These are phyloP conservation scores for Blastobasis adustella DNA, from an alignment of 2,888 invertebrate species.

Conservation along the genomic window DNA sequence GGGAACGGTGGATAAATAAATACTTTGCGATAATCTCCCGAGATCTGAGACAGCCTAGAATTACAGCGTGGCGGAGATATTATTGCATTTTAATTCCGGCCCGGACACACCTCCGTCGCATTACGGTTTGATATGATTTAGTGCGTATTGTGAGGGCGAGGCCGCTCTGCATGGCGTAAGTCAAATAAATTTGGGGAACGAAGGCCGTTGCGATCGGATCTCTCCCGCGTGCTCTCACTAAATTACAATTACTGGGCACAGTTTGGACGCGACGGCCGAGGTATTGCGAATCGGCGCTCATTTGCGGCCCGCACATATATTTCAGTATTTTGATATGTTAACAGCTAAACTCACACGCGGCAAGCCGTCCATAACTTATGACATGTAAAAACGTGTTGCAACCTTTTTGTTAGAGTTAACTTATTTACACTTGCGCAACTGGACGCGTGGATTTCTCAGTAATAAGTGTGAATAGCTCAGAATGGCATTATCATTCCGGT, in stretches of 20 bases:
- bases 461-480: too few species aligned
- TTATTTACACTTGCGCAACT: too few species aligned
- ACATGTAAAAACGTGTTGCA: too few species aligned
- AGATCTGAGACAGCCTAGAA: slow-evolving; percentile 66
- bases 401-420: too few species aligned
- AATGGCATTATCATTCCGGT: background rate
- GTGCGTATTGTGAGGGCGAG: slow-evolving; percentile 50
- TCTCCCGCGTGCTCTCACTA: slow-evolving; percentile 30
- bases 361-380: too few species aligned
- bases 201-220: slow-evolving; percentile 18
- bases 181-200: slow-evolving; percentile 51
- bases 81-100: slow-evolving; percentile 70
- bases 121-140: slow-evolving; percentile 64
- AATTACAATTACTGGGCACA: slow-evolving; percentile 49
- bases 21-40: slow-evolving; percentile 67
- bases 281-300: too few species aligned
- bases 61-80: slow-evolving; percentile 59
- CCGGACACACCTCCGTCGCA: slow-evolving; percentile 61
- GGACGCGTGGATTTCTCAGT: too few species aligned
- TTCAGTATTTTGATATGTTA: too few species aligned
- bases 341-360: too few species aligned
- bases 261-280: slow-evolving; percentile 32
- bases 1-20: slow-evolving; percentile 70
- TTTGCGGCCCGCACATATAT: too few species aligned
- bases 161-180: slow-evolving; percentile 26